Base-by-base conservation (phyloP, 2,888 invertebrate species). In the Folsomia candida region DNA sequence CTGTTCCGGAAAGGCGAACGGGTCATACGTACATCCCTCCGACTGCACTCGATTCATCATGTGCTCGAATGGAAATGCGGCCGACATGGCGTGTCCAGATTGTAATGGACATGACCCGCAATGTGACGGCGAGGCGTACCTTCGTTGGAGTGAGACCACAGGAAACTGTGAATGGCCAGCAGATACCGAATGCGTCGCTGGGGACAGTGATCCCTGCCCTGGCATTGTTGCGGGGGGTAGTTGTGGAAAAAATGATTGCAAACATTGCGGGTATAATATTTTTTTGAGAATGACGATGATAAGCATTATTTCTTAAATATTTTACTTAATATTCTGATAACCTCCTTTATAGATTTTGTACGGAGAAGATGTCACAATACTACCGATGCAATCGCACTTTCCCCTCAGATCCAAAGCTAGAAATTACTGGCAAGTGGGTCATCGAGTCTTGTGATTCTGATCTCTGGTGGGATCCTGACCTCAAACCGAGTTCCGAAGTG, bases 11-110 rank as follows among this genome's bases (percentile, higher is more conserved):
- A 58, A 58, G 22, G 18, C 58, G 9, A 20, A 58, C 20, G 58
- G 58, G 20, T 18, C 11, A 9, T 58, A 58, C 58, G 20, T 22
- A 18, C 58, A 58, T 22, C 58, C 58, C 9, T 14, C 22, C 22
- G 58, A 58, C 58, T 58, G 58, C 58, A 58, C 58, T 22, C 58
- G 58, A 11, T 58, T 58, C 58, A 58, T 58, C 58, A 58, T 14
- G 18, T 58, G 58, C 58, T 58, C 58, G 9, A 58, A 58, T 22
- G 58, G 58, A 58, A 14, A 11, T 9, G 58, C 58, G 11, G 11
- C 58, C 11, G 58, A 58, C 22, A 58, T 58, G 58, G 58, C 58
- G 18, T 58, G 58, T 58, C 14, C 58, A 18, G 58, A 58, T 22
- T 58, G 58, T 20, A 20, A 58, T 11, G 14, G 20, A n/a, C 11